phyloP scores from a whole-genome alignment of 1,140 invertebrate species.

The Popillia japonica region DNA sequence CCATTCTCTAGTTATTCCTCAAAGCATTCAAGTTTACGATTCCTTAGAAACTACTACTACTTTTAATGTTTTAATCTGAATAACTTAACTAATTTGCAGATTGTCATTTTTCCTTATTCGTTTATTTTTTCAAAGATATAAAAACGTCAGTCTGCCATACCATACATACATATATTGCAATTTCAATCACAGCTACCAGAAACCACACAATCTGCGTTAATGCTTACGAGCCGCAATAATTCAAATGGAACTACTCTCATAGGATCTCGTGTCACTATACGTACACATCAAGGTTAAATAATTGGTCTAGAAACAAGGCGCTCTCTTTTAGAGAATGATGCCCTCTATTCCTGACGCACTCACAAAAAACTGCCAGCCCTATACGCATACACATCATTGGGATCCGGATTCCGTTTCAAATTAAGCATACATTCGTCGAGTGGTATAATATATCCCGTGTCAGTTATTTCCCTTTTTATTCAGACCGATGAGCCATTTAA shows the following conservation, averaged over 20 bases:
- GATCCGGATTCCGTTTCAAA: slow-evolving; percentile 33
- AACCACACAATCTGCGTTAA: not conserved
- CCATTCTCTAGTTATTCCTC: too few relatives aligned
- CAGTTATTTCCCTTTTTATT: slow-evolving; percentile 31
- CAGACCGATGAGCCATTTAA: slow-evolving; percentile 26
- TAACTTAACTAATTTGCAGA: too few relatives aligned
- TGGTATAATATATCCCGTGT: slow-evolving; percentile 27
- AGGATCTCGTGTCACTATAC: not conserved
- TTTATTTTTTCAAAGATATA: too few relatives aligned
- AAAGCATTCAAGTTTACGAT: too few relatives aligned
- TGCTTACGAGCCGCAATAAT: not conserved
- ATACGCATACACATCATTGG: not conserved
- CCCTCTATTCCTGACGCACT: not conserved
- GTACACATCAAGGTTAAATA: slow-evolving; percentile 20
- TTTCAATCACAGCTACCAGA: not conserved
- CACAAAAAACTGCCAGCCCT: slow-evolving; percentile 19
- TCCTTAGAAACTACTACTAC: too few relatives aligned
- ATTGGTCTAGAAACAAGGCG: slow-evolving; percentile 24
- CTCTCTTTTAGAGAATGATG: slow-evolving; percentile 20
- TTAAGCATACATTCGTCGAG: slow-evolving; percentile 22
- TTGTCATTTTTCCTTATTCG: too few relatives aligned
- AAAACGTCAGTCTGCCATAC: not conserved
- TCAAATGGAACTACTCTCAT: not conserved
- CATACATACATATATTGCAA: not conserved
- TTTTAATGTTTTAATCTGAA: too few relatives aligned